A percentile compares a stretch with the other conserved stretches of the same genome.
Evolutionary conservation across 1,140 invertebrate genomes (phyloP).

Genomic region (Marisa cornuarietis): DNA sequence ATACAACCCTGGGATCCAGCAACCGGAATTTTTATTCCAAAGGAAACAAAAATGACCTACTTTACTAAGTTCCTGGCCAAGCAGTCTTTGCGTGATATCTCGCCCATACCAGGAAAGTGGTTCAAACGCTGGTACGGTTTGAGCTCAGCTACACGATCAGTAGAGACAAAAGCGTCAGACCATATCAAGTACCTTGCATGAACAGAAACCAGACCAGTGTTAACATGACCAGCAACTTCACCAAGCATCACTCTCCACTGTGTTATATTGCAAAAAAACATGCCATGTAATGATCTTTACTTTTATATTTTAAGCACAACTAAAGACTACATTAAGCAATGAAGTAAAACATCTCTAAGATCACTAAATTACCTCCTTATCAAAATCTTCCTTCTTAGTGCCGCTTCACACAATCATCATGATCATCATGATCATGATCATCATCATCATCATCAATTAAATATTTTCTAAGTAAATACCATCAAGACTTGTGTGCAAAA

Average conservation of each 20-base stretch:
- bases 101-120: conserved; percentile 67
- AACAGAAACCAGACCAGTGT: neutral
- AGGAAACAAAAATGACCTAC: conserved; percentile 39
- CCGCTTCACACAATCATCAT: too few relatives aligned
- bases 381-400: too few relatives aligned
- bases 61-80: conserved; percentile 64
- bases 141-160: conserved; percentile 62
- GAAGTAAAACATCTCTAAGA: too few relatives aligned
- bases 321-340: too few relatives aligned
- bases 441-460: too few relatives aligned
- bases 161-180: conserved; percentile 64
- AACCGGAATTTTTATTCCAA: too few relatives aligned
- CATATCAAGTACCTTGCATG: conserved; percentile 61
- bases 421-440: too few relatives aligned
- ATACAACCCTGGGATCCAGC: too few relatives aligned
- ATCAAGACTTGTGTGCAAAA: too few relatives aligned
- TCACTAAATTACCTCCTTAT: too few relatives aligned
- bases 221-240: neutral
- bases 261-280: neutral
- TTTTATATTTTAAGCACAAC: too few relatives aligned
- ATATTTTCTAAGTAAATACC: too few relatives aligned
- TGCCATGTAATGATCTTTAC: neutral
- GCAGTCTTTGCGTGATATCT: conserved; percentile 64
- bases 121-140: conserved; percentile 65
- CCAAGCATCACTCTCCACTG: neutral